Conservation (phyloP, 1,140 invertebrate genomes). For the Chrysomallon squamiferum region DNA sequence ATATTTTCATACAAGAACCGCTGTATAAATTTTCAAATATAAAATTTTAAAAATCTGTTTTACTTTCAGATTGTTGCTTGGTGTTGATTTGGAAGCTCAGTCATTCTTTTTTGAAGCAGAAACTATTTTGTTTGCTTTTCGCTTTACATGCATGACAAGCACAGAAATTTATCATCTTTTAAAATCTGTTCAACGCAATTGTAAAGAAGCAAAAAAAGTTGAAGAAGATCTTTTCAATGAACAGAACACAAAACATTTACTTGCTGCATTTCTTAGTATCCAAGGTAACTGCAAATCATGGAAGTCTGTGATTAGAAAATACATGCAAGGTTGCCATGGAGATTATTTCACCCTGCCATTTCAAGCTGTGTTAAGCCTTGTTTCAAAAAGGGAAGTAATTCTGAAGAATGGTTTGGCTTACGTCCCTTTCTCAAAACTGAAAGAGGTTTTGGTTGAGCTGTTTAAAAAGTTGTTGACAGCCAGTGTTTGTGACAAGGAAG, state of each 20-base stretch:
- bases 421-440: conserved; percentile 23
- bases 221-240: not conserved
- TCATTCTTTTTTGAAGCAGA: conserved; percentile 30
- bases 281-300: conserved; percentile 9
- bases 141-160: conserved; percentile 29
- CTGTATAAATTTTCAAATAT: too few species aligned
- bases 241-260: conserved; percentile 1
- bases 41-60: too few species aligned
- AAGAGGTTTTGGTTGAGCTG: conserved; percentile 19
- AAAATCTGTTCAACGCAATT: not conserved
- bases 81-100: conserved; percentile 16
- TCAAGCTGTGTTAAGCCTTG: conserved; percentile 16
- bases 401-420: conserved; percentile 29
- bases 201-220: not conserved
- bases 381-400: conserved; percentile 28
- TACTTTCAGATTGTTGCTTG: conserved; percentile 25
- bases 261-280: conserved; percentile 6
- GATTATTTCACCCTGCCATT: conserved; percentile 29
- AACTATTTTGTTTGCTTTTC: conserved; percentile 30
- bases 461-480: conserved; percentile 8
- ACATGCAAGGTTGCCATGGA: conserved; percentile 14
- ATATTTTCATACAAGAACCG: too few species aligned
- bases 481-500: too few species aligned
- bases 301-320: conserved; percentile 20
- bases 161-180: conserved; percentile 28